These are phyloP conservation scores for Pyrrhia umbra DNA, from an alignment of 2,888 invertebrate genomes.

Conservation along the genomic window DNA sequence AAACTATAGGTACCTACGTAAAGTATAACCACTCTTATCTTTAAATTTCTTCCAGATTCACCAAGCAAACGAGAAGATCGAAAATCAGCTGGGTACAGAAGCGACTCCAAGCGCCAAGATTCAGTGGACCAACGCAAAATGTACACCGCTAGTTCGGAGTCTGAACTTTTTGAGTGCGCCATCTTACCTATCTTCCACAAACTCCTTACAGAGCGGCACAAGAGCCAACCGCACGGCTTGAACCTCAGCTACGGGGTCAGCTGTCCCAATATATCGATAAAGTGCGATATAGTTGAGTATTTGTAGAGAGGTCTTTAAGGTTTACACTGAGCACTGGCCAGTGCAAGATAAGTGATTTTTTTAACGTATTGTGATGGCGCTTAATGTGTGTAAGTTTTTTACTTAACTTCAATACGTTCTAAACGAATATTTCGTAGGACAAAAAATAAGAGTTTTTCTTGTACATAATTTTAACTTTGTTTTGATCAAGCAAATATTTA, in stretches of 20 bases:
- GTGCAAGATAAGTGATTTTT: neutral
- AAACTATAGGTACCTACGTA: no score
- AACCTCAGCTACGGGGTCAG: slow-evolving; percentile 95
- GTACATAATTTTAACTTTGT: no score
- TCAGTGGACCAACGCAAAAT: slow-evolving; percentile 87
- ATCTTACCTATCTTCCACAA: slow-evolving; percentile 98
- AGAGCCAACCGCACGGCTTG: slow-evolving; percentile 92
- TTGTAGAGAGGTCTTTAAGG: slow-evolving; percentile 88
- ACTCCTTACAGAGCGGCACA: slow-evolving; percentile 95
- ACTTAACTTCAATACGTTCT: no score
- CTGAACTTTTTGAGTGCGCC: slow-evolving; percentile 95
- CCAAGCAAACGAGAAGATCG: slow-evolving; percentile 84
- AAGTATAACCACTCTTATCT: no score
- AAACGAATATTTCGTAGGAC: no score
- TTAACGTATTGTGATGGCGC: no score
- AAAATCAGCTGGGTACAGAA: slow-evolving; percentile 88
- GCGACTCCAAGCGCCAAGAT: slow-evolving; percentile 84
- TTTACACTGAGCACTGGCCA: slow-evolving; percentile 8
- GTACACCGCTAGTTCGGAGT: slow-evolving; percentile 95
- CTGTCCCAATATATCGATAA: slow-evolving; percentile 98
- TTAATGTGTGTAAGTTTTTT: no score
- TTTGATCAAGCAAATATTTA: no score
- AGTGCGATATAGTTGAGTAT: slow-evolving; percentile 98
- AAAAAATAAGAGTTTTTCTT: no score
- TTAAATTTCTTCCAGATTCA: slow-evolving; percentile 71